A percentile compares a stretch with the other conserved stretches of the same genome.
phyloP scores from a whole-genome alignment of 53 echinoderm and acorn worm species.

The Mesocentrotus franciscanus region DNA sequence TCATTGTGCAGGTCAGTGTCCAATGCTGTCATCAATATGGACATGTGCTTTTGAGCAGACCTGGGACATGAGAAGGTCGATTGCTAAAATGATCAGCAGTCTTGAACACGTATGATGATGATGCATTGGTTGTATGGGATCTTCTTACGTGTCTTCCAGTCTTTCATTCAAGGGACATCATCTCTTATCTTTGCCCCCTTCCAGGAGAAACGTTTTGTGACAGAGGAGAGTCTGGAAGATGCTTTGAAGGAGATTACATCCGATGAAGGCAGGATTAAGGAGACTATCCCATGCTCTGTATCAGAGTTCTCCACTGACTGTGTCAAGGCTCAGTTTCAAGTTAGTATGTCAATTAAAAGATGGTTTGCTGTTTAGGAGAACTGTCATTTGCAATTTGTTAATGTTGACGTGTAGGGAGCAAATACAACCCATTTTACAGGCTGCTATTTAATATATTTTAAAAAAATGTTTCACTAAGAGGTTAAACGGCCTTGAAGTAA shows the following conservation, averaged over 20 bases:
- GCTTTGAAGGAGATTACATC: slow-evolving; percentile 43
- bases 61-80: neutral
- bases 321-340: slow-evolving; percentile 79
- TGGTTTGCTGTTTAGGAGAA: neutral
- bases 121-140: neutral
- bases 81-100: neutral
- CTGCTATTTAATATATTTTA: neutral
- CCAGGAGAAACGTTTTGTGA: slow-evolving; percentile 79
- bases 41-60: neutral
- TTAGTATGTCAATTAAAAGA: neutral
- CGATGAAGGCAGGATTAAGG: neutral
- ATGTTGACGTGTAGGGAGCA: neutral
- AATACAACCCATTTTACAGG: neutral
- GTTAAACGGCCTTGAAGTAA: neutral
- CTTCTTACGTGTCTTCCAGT: neutral
- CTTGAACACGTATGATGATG: neutral
- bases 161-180: neutral
- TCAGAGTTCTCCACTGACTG: slow-evolving; percentile 68
- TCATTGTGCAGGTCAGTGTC: neutral
- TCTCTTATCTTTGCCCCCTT: neutral
- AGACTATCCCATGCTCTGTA: slow-evolving; percentile 54
- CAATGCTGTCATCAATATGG: neutral
- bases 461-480: neutral
- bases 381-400: neutral
- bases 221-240: slow-evolving; percentile 71